phyloP scores from a whole-genome alignment of 2,888 invertebrate species.

The Xestia c-nigrum region DNA sequence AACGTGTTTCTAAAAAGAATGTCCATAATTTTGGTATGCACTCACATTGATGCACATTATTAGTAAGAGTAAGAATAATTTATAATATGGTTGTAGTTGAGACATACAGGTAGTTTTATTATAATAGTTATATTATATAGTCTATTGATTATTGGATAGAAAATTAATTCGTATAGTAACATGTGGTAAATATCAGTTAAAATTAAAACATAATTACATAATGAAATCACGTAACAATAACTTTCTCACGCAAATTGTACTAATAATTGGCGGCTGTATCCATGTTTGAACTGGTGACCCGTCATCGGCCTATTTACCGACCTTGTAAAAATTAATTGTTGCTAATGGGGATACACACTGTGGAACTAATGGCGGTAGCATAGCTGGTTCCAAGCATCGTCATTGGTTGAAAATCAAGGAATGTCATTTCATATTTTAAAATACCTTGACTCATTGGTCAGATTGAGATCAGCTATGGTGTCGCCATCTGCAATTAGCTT shows the following conservation, averaged over 20 bases:
- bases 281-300: neutral
- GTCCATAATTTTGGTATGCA: constrained; percentile 39
- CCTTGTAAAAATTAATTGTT: neutral
- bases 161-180: constrained; percentile 47
- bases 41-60: constrained; percentile 72
- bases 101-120: constrained; percentile 73
- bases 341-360: too few relatives aligned
- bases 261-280: constrained; percentile 4
- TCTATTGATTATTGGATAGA: constrained; percentile 59
- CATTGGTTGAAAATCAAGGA: too few relatives aligned
- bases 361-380: too few relatives aligned
- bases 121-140: constrained; percentile 64
- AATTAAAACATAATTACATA: constrained; percentile 18
- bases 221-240: constrained; percentile 29
- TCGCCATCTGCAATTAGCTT: too few relatives aligned
- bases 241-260: constrained; percentile 46
- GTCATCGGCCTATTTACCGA: neutral
- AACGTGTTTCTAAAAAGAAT: constrained; percentile 37
- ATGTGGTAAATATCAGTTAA: constrained; percentile 52
- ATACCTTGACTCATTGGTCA: too few relatives aligned
- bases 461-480: too few relatives aligned
- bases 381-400: too few relatives aligned
- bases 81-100: constrained; percentile 78
- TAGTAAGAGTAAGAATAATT: constrained; percentile 74
- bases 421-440: too few relatives aligned